Conservation (phyloP, 2,888 invertebrate genomes). For the Noctua fimbriata region DNA sequence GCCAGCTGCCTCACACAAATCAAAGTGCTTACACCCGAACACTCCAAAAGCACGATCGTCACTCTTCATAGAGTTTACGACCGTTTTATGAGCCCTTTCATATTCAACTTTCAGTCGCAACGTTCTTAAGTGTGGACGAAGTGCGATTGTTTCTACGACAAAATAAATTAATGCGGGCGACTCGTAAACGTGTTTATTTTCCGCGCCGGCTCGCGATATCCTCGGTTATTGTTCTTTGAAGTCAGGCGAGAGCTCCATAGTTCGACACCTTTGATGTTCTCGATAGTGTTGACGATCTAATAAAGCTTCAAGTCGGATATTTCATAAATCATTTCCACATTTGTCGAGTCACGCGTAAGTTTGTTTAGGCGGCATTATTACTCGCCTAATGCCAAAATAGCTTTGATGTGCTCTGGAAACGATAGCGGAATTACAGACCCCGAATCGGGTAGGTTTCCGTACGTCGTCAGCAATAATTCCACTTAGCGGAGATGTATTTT, state of each 20-base stretch:
- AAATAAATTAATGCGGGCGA: slow-evolving; percentile 86
- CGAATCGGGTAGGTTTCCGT: slow-evolving; percentile 72
- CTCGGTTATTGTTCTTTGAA: slow-evolving; percentile 85
- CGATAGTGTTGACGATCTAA: slow-evolving; percentile 73
- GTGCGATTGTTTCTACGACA: slow-evolving; percentile 86
- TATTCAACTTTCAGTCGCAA: slow-evolving; percentile 85
- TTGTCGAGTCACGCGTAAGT: slow-evolving; percentile 75
- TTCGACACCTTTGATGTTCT: slow-evolving; percentile 83
- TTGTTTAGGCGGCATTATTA: slow-evolving; percentile 75
- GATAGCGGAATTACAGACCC: slow-evolving; percentile 73
- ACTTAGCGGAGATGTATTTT: slow-evolving; percentile 74
- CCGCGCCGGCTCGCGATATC: slow-evolving; percentile 77
- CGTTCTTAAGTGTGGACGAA: slow-evolving; percentile 72
- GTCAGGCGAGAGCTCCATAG: slow-evolving; percentile 75
- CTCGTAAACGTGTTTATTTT: slow-evolving; percentile 84
- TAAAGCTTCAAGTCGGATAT: slow-evolving; percentile 71
- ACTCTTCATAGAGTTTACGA: slow-evolving; percentile 85
- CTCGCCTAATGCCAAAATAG: slow-evolving; percentile 72
- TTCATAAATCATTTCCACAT: slow-evolving; percentile 78
- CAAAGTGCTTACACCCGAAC: slow-evolving; percentile 85
- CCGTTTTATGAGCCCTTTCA: slow-evolving; percentile 87
- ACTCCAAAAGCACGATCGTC: slow-evolving; percentile 81
- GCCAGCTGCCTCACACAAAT: slow-evolving; percentile 89
- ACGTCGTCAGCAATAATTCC: slow-evolving; percentile 82
- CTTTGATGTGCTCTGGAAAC: slow-evolving; percentile 78